Conservation (phyloP, 2,113 vertebrate genomes). For the Dicaeum eximium region DNA sequence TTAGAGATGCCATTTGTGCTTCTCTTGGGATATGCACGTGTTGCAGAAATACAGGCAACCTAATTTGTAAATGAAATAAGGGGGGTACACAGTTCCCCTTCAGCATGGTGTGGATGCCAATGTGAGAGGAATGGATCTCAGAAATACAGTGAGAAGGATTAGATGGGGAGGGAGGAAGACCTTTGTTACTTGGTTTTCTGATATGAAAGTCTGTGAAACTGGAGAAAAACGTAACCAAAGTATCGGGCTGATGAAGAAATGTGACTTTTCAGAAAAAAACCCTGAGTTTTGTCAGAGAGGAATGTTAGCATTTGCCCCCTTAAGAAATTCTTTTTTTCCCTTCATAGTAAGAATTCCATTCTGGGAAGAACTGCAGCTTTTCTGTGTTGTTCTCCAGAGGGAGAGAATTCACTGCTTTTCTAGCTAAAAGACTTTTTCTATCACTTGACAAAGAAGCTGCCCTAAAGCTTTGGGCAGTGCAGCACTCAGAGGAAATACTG, state of each 20-base stretch:
- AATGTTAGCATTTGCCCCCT: neutral
- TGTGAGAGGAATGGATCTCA: neutral
- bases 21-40: neutral
- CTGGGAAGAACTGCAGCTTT: neutral
- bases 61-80: neutral
- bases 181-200: neutral
- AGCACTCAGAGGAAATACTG: neutral
- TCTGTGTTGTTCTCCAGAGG: neutral
- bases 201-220: neutral
- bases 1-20: neutral
- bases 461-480: neutral
- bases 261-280: neutral
- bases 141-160: neutral
- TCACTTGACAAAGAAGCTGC: neutral
- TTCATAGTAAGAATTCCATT: neutral
- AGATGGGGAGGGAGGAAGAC: neutral
- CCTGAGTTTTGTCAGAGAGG: neutral
- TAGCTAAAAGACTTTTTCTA: neutral
- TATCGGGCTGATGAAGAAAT: neutral
- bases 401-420: neutral
- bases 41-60: neutral
- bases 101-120: neutral
- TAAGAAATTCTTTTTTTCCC: neutral
- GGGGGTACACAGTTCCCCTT: neutral
- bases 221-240: neutral